Evolutionary conservation across 2,797 vertebrate genomes (phyloP), one percentile per base, ranked within the genome.

Genomic region (Diglossa cyanea): DNA sequence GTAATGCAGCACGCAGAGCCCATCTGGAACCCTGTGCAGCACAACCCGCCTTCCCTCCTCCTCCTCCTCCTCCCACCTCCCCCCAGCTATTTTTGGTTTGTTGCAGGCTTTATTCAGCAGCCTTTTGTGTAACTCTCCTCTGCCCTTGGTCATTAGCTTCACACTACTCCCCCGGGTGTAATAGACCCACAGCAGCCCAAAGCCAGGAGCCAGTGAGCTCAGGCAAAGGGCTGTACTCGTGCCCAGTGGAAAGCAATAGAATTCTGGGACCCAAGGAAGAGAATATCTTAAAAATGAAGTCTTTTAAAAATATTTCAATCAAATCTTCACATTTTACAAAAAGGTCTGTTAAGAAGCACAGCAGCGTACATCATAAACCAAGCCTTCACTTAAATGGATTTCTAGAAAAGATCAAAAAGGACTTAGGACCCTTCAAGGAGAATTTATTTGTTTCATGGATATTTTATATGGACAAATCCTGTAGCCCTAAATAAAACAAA

Each of bases 101-200:
- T 86, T 83, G 60, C 40, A 40, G 87, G 79, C 82, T 94, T 94
- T 84, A 88, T 95, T 96, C 85, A 66, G 82, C 87, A 81, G 73
- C 25, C 82, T 91, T 94, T 94, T 96, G 79, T 96, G 76, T 26
- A 94, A 75, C 55, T 88, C 54, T 93, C 57, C 67, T 66, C 94
- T 93, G 75, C 58, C 61, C 68, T 86, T 57, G 73, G 91, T 91
- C 87, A 86, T 95, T 86, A 95, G 87, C 73, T 91, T 94, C 82
- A 63, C 63, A 51, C 66, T 67, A n/a, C 70, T 90, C 82, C 83
- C 57, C 53, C 0, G 60, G 19, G 93, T 75, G 55, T 72, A 55
- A 75, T 7, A 81, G 70, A 93, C 91, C 82, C 88, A 81, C 61
- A 94, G 85, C 76, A 93, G 62, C 15, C 71, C n/a, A 54, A 90